Evolutionary conservation across 2,797 vertebrate genomes (phyloP).

Genomic region (Muscicapa striata): DNA sequence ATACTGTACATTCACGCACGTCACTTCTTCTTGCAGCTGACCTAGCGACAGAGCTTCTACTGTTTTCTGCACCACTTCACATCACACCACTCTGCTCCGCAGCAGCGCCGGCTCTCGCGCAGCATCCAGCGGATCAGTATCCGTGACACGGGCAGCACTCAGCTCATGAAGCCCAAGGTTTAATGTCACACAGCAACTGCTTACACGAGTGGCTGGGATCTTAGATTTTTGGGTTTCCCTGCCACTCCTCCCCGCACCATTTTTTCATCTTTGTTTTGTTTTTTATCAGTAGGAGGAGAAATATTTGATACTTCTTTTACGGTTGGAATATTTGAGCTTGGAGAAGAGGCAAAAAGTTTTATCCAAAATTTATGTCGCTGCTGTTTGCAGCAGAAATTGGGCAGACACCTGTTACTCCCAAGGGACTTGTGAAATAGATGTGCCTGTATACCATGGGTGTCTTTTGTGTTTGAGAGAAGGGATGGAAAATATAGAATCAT

Average conservation of each 20-base stretch:
- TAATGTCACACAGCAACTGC: background rate
- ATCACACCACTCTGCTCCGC: conserved; percentile 34
- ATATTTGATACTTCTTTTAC: background rate
- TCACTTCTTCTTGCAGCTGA: conserved; percentile 78
- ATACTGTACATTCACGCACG: conserved; percentile 75
- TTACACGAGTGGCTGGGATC: conserved; percentile 36
- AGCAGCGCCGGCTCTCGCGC: conserved; percentile 30
- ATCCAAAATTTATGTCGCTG: background rate
- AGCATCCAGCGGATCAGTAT: background rate
- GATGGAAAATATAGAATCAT: background rate
- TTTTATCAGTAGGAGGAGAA: background rate
- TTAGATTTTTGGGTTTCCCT: background rate
- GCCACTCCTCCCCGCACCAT: background rate
- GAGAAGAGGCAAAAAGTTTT: background rate
- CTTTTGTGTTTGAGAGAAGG: background rate
- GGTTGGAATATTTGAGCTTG: background rate
- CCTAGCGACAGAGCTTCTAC: conserved; percentile 71
- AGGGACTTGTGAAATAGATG: background rate
- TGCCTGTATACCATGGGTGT: background rate
- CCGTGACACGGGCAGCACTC: background rate
- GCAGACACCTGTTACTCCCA: background rate
- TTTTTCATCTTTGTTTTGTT: background rate
- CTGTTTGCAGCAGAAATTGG: background rate
- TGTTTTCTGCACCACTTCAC: conserved; percentile 74
- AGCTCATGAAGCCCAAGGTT: conserved; percentile 28